These are phyloP conservation scores for Doryteuthis pealeii DNA, from an alignment of 1,140 invertebrate species.

Conservation along the genomic window DNA sequence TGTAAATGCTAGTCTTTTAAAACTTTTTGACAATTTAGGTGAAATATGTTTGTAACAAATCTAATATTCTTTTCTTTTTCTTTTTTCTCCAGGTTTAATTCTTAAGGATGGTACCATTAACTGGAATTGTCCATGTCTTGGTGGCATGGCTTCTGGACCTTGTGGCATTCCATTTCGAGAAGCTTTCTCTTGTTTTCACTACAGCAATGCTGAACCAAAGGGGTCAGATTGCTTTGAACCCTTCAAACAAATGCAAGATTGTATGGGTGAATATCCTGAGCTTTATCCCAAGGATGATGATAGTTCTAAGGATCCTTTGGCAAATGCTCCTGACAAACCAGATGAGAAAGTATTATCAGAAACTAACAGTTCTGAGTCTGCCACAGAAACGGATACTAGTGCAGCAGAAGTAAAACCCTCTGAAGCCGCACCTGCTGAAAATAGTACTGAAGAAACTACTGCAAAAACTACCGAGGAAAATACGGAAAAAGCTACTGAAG, in stretches of 20 bases:
- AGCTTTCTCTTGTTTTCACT: constrained; percentile 94
- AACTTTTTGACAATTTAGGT: background rate
- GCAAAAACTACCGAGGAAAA: too few species aligned
- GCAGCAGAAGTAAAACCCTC: too few species aligned
- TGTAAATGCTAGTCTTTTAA: background rate
- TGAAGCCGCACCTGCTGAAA: too few species aligned
- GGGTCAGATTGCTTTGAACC: constrained; percentile 84
- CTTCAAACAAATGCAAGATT: constrained; percentile 90
- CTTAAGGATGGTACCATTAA: constrained; percentile 89
- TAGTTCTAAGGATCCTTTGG: constrained; percentile 27
- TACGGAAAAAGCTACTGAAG: background rate
- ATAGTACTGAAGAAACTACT: too few species aligned
- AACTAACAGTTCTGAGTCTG: too few species aligned
- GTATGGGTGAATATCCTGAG: constrained; percentile 85
- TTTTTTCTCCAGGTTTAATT: constrained; percentile 72
- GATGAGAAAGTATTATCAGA: background rate
- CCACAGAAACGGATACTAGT: too few species aligned
- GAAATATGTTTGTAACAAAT: background rate
- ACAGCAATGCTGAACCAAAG: constrained; percentile 75
- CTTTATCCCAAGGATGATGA: constrained; percentile 72
- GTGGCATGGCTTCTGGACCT: constrained; percentile 92
- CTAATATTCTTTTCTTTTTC: background rate
- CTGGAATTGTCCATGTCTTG: constrained; percentile 95
- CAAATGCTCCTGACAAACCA: constrained; percentile 25
- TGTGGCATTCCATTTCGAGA: constrained; percentile 90